phyloP scores from a whole-genome alignment of 2,797 vertebrate species.

The Eleutherodactylus coqui region DNA sequence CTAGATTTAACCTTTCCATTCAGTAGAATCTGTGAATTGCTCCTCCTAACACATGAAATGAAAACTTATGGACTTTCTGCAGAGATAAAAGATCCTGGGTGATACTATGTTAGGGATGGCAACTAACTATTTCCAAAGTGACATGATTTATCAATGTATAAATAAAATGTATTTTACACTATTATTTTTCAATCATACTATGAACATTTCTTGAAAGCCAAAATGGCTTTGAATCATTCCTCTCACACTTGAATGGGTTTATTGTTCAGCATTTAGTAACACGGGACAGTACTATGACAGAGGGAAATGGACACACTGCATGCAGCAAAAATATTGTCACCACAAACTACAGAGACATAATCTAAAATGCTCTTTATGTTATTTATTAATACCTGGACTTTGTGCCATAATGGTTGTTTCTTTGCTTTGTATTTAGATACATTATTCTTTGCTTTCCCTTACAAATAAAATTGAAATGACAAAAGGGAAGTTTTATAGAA shows the following conservation, averaged over 20 bases:
- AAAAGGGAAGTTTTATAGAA: not conserved
- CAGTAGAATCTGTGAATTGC: constrained; percentile 40
- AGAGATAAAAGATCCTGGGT: constrained; percentile 11
- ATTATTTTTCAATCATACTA: constrained; percentile 12
- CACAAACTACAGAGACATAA: not conserved
- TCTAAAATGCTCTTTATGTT: not conserved
- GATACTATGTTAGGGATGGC: not conserved
- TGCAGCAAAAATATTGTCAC: constrained; percentile 9
- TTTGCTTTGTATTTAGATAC: not conserved
- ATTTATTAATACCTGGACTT: not conserved
- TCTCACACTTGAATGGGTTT: constrained; percentile 33
- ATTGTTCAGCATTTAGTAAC: constrained; percentile 9
- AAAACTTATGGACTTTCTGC: constrained; percentile 34
- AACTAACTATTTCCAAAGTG: constrained; percentile 33
- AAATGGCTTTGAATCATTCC: constrained; percentile 8
- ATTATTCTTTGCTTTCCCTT: not conserved
- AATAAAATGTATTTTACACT: constrained; percentile 27
- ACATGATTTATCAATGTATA: constrained; percentile 30
- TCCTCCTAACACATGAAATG: constrained; percentile 34
- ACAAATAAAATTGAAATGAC: not conserved
- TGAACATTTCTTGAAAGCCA: constrained; percentile 23
- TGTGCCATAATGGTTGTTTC: not conserved
- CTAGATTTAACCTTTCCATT: constrained; percentile 48
- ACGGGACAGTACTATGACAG: not conserved
- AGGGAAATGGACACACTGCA: not conserved